phyloP scores from a whole-genome alignment of 1,140 invertebrate genomes.

The Eumeta japonica region DNA sequence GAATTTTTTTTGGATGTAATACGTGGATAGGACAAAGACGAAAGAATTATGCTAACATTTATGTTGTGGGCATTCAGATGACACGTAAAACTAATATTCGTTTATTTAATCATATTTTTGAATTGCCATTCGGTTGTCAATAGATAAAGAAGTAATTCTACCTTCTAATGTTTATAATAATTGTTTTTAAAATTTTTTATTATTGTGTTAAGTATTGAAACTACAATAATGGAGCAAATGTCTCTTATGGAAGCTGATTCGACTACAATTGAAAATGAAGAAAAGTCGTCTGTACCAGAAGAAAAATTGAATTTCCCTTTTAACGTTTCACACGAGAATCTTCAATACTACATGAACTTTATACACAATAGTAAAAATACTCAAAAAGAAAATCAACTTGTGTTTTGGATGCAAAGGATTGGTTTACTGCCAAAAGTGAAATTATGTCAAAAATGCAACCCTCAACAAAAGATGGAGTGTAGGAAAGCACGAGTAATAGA shows the following conservation, averaged over 20 bases:
- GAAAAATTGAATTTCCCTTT: constrained; percentile 29
- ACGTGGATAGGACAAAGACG: no score
- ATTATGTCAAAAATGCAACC: constrained; percentile 22
- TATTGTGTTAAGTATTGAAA: no score
- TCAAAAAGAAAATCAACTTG: constrained; percentile 26
- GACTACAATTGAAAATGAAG: constrained; percentile 32
- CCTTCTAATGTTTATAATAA: no score
- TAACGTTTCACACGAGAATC: constrained; percentile 24
- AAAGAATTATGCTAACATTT: no score
- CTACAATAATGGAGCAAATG: no score
- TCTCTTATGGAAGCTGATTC: constrained; percentile 52
- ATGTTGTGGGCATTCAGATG: no score
- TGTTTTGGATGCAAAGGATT: constrained; percentile 26
- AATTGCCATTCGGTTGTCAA: no score
- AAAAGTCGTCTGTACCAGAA: constrained; percentile 16
- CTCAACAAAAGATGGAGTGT: constrained; percentile 27
- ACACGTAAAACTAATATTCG: no score
- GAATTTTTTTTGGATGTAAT: no score
- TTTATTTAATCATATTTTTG: no score
- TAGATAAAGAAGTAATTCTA: no score
- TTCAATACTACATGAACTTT: constrained; percentile 25
- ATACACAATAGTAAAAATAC: constrained; percentile 18
- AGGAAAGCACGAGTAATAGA: constrained; percentile 40
- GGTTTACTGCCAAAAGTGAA: constrained; percentile 28
- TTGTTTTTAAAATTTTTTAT: no score